Conservation (phyloP, 2,113 vertebrate genomes). For the Ceyx melanurus region DNA sequence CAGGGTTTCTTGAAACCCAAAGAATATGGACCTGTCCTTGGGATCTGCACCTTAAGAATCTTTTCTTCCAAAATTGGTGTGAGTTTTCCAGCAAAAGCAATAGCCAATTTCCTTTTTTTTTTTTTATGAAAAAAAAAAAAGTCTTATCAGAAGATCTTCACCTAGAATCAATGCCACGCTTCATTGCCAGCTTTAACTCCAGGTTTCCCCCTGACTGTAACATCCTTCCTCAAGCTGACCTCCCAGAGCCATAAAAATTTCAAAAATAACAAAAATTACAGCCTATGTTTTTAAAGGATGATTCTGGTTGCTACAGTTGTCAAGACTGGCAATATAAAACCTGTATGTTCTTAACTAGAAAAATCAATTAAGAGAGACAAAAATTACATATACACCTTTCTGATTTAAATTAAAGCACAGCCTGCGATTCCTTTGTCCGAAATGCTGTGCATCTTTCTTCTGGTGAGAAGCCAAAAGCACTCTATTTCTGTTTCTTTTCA, state of each 20-base stretch:
- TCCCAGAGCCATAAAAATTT: not conserved
- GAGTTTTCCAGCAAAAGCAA: not conserved
- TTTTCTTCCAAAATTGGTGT: not conserved
- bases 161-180: not conserved
- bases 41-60: not conserved
- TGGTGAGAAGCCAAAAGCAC: not conserved
- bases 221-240: not conserved
- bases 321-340: not conserved
- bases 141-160: not conserved
- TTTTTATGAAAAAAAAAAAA: not conserved
- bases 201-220: not conserved
- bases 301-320: not conserved
- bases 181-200: not conserved
- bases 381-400: not conserved
- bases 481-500: not conserved
- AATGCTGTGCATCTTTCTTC: not conserved
- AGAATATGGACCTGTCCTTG: not conserved
- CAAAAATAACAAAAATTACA: not conserved
- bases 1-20: not conserved
- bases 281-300: not conserved
- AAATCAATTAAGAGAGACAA: not conserved
- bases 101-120: not conserved
- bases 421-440: not conserved
- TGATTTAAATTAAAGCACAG: fast-evolving
- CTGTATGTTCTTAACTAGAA: not conserved